Percentiles rank a stretch among this genome's conserved stretches.
phyloP scores from a whole-genome alignment of 2,888 invertebrate genomes.

The Dexiosoma caninum region DNA sequence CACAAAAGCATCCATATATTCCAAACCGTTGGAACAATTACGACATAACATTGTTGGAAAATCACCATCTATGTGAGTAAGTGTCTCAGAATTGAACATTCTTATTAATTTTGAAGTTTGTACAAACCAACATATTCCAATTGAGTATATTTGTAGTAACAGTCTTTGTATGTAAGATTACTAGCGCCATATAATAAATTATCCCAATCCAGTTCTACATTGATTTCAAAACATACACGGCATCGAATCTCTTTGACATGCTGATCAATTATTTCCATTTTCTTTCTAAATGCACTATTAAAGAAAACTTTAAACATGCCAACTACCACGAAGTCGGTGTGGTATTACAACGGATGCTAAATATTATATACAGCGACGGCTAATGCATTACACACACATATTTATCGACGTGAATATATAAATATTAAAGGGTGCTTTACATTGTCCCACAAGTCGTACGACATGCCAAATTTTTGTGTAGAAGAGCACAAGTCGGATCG shows the following conservation, averaged over 20 bases:
- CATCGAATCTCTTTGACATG: not conserved
- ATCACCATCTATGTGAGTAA: constrained; percentile 6
- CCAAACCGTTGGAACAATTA: constrained; percentile 12
- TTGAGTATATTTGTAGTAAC: constrained; percentile 46
- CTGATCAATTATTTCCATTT: not conserved
- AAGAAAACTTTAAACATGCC: too few species aligned
- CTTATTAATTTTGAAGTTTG: too few species aligned
- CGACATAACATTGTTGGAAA: constrained; percentile 10
- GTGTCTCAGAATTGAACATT: not conserved
- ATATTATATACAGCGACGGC: too few species aligned
- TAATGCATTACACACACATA: too few species aligned
- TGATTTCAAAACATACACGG: not conserved
- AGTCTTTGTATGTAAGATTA: constrained; percentile 28
- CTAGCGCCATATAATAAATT: not conserved
- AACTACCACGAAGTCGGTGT: too few species aligned
- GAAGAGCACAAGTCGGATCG: too few species aligned
- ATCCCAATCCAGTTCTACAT: constrained; percentile 17
- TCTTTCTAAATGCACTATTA: too few species aligned
- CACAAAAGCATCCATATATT: constrained; percentile 12
- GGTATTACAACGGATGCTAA: too few species aligned
- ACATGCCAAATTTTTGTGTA: too few species aligned
- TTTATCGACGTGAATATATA: too few species aligned
- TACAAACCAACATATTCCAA: constrained; percentile 10
- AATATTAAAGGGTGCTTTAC: too few species aligned
- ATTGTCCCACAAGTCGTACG: too few species aligned